Evolutionary conservation across 2,888 invertebrate genomes (phyloP), one percentile per base, ranked within the genome.

Genomic region (Napeogenes sylphis): DNA sequence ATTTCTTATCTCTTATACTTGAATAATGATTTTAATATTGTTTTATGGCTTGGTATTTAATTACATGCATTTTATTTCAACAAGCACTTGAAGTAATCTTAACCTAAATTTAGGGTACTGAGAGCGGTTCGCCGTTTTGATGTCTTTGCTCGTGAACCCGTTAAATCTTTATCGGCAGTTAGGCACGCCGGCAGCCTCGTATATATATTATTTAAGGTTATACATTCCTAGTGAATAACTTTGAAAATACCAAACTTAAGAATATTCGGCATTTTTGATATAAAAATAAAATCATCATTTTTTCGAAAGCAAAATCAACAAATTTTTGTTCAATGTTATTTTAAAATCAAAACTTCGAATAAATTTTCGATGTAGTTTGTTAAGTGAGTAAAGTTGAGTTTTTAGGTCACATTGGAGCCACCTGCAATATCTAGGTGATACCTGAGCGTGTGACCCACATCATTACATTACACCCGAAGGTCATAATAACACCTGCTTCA

Each of bases 101-200:
- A 73, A 75, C 75, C 75, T 70, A 78, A 80, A 79, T 80, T 75
- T 72, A 75, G 65, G 73, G 74, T 71, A 74, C 75, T 75, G 73
- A 66, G 72, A 73, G 74, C 74, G 75, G 75, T 75, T 74, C 64
- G 74, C 74, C 76, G 73, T 74, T 76, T 78, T 79, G 76, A 82
- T 78, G 81, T 77, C 74, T 78, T 72, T 71, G 74, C 72, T 70
- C 72, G 70, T 73, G 72, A 69, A 71, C 75, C 79, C 76, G 79
- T 81, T 82, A 82, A 82, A 83, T 77, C 75, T 81, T 83, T 81
- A 83, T 77, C 75, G 78, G 72, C 75, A 73, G 75, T 81, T 76
- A 75, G 74, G 70, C 71, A 67, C 70, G 74, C 69, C 65, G 68
- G 71, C 76, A 70, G 70, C 65, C 72, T 76, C 73, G 74, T 79